phyloP scores from a whole-genome alignment of 2,797 vertebrate genomes.

The Masticophis lateralis region DNA sequence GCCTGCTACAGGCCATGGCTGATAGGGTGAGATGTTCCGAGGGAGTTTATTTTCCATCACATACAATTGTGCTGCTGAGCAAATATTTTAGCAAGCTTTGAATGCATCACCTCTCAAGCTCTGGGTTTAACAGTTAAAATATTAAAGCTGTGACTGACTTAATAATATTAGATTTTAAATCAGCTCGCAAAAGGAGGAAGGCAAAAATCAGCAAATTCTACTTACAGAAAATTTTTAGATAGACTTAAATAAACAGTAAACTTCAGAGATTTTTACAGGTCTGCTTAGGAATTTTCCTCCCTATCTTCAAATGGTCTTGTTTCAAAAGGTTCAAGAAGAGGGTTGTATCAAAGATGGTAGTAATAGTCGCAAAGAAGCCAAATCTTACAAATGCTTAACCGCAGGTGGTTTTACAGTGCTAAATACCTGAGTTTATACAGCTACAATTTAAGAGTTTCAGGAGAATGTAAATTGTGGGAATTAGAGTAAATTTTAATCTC shows the following conservation, averaged over 20 bases:
- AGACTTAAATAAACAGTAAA: slow-evolving; percentile 52
- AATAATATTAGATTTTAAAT: slow-evolving; percentile 76
- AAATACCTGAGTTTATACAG: slow-evolving; percentile 19
- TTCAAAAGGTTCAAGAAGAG: slow-evolving; percentile 30
- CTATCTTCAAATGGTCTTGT: slow-evolving; percentile 17
- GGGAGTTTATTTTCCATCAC: slow-evolving; percentile 83
- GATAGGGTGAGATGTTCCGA: slow-evolving; percentile 80
- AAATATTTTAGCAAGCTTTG: slow-evolving; percentile 96
- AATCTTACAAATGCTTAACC: neutral
- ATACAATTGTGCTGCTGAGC: slow-evolving; percentile 84
- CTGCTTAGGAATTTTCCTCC: slow-evolving; percentile 38
- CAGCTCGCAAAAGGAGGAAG: slow-evolving; percentile 44
- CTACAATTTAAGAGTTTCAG: slow-evolving; percentile 5
- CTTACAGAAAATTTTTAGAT: slow-evolving; percentile 59
- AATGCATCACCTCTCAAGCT: slow-evolving; percentile 81
- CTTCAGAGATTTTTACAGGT: slow-evolving; percentile 38
- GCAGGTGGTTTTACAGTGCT: slow-evolving; percentile 28
- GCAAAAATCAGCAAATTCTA: slow-evolving; percentile 64
- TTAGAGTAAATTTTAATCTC: slow-evolving; percentile 21
- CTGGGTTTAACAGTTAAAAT: slow-evolving; percentile 78
- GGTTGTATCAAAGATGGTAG: slow-evolving; percentile 37
- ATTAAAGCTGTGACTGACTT: slow-evolving; percentile 77
- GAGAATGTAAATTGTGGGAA: slow-evolving; percentile 1
- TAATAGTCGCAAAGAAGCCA: slow-evolving; percentile 2
- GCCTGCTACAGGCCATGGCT: slow-evolving; percentile 78